Evolutionary conservation across 2,888 invertebrate genomes (phyloP), one percentile per base, ranked within the genome.

Genomic region (Agrotis ipsilon): DNA sequence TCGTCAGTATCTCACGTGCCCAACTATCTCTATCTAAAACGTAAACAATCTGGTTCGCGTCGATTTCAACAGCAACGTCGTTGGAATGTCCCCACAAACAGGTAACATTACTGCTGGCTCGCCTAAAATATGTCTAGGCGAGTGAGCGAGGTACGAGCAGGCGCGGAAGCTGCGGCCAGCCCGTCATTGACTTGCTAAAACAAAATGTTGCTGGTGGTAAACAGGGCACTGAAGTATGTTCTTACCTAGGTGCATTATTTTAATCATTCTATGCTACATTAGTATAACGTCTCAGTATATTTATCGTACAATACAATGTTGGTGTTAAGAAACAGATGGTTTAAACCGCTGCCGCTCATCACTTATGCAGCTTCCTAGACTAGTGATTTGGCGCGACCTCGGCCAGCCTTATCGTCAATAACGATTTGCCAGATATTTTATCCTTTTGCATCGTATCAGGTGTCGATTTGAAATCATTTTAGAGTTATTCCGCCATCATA

Each of bases 1-100:
- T 62, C 71, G 55, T 68, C 84, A 82, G 86, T 89, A 91, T 91
- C 90, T 90, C 90, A 89, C 91, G 90, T 88, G 91, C 89, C 90
- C 90, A 92, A 90, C 92, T 94, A 94, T 95, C 94, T 94, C 92
- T 93, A 94, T 94, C 92, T 92, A 86, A 92, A 92, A 94, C 93
- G 94, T 94, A 95, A 94, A 95, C 94, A 94, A 94, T 94, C 93
- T 92, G 92, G 93, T 92, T 88, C 85, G 90, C 88, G 93, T 91
- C 86, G 92, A 91, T 95, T 94, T 94, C 94, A 92, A 94, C 92
- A 92, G 92, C 83, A 77, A 85, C 89, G 88, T 88, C 80, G 80
- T 80, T 84, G 87, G 89, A 88, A 89, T 89, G 89, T 89, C 87
- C 88, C 82, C 85, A 80, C 86, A 76, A 87, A 87, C 88, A 86